Conservation (phyloP, 2,113 vertebrate genomes). For the Corythoichthys intestinalis region DNA sequence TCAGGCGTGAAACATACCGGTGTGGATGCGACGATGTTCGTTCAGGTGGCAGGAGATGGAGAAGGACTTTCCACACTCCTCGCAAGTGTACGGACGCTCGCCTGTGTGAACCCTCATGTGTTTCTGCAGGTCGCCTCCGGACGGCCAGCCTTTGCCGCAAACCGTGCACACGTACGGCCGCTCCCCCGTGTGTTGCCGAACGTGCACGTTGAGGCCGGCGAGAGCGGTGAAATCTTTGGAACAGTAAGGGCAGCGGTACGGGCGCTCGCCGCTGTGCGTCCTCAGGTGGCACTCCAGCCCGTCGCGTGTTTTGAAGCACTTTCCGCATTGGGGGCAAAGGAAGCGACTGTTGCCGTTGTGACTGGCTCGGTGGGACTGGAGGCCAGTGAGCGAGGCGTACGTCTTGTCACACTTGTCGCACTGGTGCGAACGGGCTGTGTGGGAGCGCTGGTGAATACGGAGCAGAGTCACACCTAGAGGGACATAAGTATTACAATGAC, state of each 20-base stretch:
- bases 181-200: slow-evolving; percentile 70
- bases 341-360: slow-evolving; percentile 60
- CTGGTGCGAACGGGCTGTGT: slow-evolving; percentile 51
- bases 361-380: slow-evolving; percentile 51
- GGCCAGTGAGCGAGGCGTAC: slow-evolving; percentile 50
- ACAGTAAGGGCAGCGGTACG: slow-evolving; percentile 67
- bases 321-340: slow-evolving; percentile 70
- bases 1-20: slow-evolving; percentile 32
- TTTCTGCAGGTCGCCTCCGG: slow-evolving; percentile 67
- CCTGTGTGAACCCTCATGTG: slow-evolving; percentile 70
- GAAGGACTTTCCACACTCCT: slow-evolving; percentile 66
- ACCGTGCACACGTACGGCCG: slow-evolving; percentile 67
- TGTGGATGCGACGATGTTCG: slow-evolving; percentile 67
- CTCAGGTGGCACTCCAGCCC: slow-evolving; percentile 67
- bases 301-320: slow-evolving; percentile 63
- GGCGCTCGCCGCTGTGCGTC: slow-evolving; percentile 63
- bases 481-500: not conserved
- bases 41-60: slow-evolving; percentile 70
- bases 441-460: slow-evolving; percentile 67
- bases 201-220: slow-evolving; percentile 69
- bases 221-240: slow-evolving; percentile 65
- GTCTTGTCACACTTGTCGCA: slow-evolving; percentile 66
- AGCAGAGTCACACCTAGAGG: slow-evolving; percentile 59
- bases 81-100: slow-evolving; percentile 63
- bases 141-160: slow-evolving; percentile 68